These are phyloP conservation scores for Urocolius indicus DNA, from an alignment of 2,113 vertebrate genomes.

Conservation along the genomic window DNA sequence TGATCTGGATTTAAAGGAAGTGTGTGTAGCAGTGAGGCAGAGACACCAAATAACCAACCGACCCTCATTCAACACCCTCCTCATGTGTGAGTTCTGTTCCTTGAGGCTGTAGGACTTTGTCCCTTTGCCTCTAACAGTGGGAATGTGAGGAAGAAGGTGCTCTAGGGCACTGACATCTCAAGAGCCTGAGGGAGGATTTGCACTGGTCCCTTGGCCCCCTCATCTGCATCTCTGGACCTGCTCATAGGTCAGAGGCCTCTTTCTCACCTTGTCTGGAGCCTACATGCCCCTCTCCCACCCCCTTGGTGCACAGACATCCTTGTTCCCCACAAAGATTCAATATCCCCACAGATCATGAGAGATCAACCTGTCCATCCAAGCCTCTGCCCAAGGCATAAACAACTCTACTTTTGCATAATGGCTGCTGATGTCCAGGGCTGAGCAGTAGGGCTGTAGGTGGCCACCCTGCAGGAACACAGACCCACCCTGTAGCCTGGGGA, in stretches of 20 bases:
- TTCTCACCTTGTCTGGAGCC: neutral
- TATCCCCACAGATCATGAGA: neutral
- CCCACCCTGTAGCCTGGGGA: too few species aligned
- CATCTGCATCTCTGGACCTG: neutral
- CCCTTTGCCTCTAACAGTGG: neutral
- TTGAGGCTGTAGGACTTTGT: neutral
- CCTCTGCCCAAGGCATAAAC: neutral
- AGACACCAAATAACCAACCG: rapidly evolving
- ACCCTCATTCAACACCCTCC: neutral
- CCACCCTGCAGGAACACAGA: too few species aligned
- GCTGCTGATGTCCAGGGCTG: rapidly evolving
- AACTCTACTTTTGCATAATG: rapidly evolving
- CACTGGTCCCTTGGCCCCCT: too few species aligned
- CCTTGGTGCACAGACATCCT: neutral
- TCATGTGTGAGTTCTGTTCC: neutral
- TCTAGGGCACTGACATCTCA: rapidly evolving
- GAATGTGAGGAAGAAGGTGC: neutral
- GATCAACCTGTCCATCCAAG: neutral
- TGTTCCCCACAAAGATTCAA: too few species aligned
- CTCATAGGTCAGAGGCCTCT: neutral
- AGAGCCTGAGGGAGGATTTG: neutral
- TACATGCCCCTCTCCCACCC: neutral
- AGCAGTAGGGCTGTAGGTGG: neutral
- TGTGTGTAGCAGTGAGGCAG: neutral
- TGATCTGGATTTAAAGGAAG: neutral